Conservation (phyloP, 2,888 invertebrate genomes). For the Amphipyra berbera region DNA sequence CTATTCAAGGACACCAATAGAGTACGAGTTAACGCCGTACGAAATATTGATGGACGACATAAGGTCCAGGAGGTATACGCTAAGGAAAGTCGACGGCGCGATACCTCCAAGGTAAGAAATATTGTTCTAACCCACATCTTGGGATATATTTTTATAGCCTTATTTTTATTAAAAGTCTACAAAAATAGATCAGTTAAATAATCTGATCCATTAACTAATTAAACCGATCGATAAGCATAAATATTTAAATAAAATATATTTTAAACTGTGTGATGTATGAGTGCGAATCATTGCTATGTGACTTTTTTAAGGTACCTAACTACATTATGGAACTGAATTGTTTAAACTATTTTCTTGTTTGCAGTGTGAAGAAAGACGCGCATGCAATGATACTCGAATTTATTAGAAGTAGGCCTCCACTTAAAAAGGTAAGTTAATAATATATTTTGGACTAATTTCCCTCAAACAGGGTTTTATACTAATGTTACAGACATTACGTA, state of each 20-base stretch:
- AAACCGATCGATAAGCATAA: too few relatives aligned
- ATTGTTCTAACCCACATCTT: neutral
- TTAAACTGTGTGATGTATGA: too few relatives aligned
- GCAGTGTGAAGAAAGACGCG: conserved; percentile 97
- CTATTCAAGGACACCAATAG: conserved; percentile 93
- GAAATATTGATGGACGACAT: conserved; percentile 99
- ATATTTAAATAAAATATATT: too few relatives aligned
- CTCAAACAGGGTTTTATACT: too few relatives aligned
- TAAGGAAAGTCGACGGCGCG: conserved; percentile 96
- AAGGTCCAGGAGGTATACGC: conserved; percentile 95
- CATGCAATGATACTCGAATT: conserved; percentile 98
- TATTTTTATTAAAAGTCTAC: too few relatives aligned
- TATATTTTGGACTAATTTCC: neutral
- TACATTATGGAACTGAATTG: neutral
- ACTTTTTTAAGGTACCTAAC: too few relatives aligned
- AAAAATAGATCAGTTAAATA: too few relatives aligned
- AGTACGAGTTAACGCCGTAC: conserved; percentile 98
- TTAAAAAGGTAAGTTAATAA: conserved; percentile 93
- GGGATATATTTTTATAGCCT: neutral
- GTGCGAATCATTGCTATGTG: too few relatives aligned
- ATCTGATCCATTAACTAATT: too few relatives aligned
- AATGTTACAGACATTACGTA: too few relatives aligned
- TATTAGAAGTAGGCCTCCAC: conserved; percentile 97
- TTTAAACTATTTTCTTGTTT: conserved; percentile 58
- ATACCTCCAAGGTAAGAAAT: conserved; percentile 90